Evolutionary conservation across 2,113 vertebrate genomes (phyloP).

Genomic region (Nicator chloris): DNA sequence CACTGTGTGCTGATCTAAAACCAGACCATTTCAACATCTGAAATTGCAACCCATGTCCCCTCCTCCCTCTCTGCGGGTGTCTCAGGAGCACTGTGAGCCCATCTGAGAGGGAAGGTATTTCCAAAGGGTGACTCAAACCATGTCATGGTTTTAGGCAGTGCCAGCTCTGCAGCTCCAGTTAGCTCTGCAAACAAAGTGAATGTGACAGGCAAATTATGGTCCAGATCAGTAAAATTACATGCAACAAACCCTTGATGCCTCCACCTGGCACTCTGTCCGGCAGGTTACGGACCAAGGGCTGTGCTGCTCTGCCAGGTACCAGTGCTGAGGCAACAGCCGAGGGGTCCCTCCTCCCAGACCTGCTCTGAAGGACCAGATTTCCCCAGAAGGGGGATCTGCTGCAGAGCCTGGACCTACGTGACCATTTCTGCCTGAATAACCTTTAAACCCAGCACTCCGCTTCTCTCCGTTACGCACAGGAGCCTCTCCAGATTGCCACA

Average conservation of each 20-base stretch:
- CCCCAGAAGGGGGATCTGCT: not conserved
- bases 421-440: slow-evolving; percentile 35
- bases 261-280: not conserved
- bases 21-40: not conserved
- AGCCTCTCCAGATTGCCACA: not conserved
- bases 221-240: not conserved
- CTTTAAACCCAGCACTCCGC: not conserved
- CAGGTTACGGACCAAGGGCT: fast-evolving
- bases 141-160: not conserved
- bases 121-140: slow-evolving; percentile 18
- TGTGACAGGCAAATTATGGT: slow-evolving; percentile 7
- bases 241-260: not conserved
- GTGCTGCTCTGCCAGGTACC: not conserved
- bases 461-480: not conserved
- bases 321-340: fast-evolving
- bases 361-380: not conserved
- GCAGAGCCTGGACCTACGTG: not conserved
- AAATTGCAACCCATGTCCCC: not conserved
- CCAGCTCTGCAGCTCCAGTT: slow-evolving; percentile 21
- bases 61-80: slow-evolving; percentile 23
- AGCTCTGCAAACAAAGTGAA: not conserved
- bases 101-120: slow-evolving; percentile 16
- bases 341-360: not conserved
- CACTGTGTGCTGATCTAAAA: not conserved
- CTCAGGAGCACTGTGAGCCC: not conserved